phyloP scores from a whole-genome alignment of 2,113 vertebrate species.

The Tenebrosternarchus preto region DNA sequence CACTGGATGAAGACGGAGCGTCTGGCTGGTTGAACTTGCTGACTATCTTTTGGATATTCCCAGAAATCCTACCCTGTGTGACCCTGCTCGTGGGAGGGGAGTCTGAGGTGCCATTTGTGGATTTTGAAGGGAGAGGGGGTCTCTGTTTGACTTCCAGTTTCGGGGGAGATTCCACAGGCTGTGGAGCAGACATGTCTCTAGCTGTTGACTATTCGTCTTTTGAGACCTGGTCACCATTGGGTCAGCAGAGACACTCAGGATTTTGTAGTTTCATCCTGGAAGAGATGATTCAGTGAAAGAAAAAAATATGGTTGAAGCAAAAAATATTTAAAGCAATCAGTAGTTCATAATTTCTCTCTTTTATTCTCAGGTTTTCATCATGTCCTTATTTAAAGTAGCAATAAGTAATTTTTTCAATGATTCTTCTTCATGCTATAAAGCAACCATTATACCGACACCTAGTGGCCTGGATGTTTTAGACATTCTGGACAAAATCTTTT shows the following conservation, averaged over 20 bases:
- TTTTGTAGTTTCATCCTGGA: constrained; percentile 36
- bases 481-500: too few species aligned
- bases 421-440: too few species aligned
- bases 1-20: not conserved
- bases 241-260: constrained; percentile 3
- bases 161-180: constrained; percentile 31
- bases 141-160: constrained; percentile 59
- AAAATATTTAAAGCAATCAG: not conserved
- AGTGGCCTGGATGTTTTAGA: too few species aligned
- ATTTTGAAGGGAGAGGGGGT: constrained; percentile 63
- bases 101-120: not conserved
- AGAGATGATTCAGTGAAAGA: constrained; percentile 12
- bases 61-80: not conserved
- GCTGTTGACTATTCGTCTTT: constrained; percentile 1
- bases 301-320: not conserved
- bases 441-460: too few species aligned
- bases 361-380: too few species aligned
- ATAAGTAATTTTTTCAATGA: too few species aligned
- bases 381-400: too few species aligned
- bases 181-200: constrained; percentile 66
- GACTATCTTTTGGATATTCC: constrained; percentile 73
- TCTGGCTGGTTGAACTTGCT: constrained; percentile 65
- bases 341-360: too few species aligned
- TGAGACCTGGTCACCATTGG: constrained; percentile 43
- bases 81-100: constrained; percentile 26